Base-by-base conservation (phyloP, 2,113 vertebrate species). In the Petroica traversi region DNA sequence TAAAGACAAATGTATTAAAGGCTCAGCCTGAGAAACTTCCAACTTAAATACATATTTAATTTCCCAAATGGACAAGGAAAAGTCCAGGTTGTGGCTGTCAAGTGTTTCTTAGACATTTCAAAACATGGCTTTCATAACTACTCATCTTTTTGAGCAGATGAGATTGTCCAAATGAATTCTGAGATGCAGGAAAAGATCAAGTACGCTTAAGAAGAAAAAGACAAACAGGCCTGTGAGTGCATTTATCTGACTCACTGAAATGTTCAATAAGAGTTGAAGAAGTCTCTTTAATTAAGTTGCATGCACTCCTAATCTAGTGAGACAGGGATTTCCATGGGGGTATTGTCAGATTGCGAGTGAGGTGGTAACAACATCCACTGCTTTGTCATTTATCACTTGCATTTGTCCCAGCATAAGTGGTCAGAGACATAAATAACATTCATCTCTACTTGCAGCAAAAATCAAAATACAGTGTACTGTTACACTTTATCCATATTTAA, bases 271-370 rank as follows among this genome's bases (percentile, higher is more conserved):
- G 31, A 80, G 26, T 51, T 88, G 62, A 85, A 82, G 24, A 77
- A 89, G 29, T 73, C 84, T 55, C 64, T 89, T 94, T 83, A 85
- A 93, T 89, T 93, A 95, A 96, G 59, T 90, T 85, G 45, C 38
- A 25, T 36, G 36, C 3, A 1, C 55, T 83, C 23, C 51, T 88
- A 41, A 93, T 90, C 24, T 64, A 51, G 51, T 33, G 63, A 93
- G 82, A 83, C 40, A 34, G 66, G 77, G 61, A 72, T 91, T 92
- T 94, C 45, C 5, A 17, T n/a, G 79, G 52, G 1, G 1, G 17
- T 62, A 31, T 18, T 87, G 86, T 85, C 54, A 64, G 54, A 34
- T 74, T 88, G 63, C 19, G 34, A 33, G 67, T 41, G 63, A 85
- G 67, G 43, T 66, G 67, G 38, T 45, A 73, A 75, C 36, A 62